Evolutionary conservation across 2,888 invertebrate genomes (phyloP).

Genomic region (Scaptomyza cyrtandrae): DNA sequence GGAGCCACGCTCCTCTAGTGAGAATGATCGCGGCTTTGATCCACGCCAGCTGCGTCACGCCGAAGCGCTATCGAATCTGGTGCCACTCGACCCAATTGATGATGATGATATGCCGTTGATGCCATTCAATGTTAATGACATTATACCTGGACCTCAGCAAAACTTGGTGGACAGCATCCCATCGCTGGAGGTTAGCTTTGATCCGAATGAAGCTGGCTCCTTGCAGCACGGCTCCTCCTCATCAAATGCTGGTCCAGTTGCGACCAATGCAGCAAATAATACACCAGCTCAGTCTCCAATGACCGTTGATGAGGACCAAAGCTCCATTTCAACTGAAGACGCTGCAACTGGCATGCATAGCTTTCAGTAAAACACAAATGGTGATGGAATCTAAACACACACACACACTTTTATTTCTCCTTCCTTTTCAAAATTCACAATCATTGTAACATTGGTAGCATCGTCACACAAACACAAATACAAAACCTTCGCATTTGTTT

Average conservation of each 20-base stretch:
- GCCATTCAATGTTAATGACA: too few relatives aligned
- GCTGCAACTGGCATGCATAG: too few relatives aligned
- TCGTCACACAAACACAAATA: not conserved
- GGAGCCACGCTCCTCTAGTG: slow-evolving; percentile 29
- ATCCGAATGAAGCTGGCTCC: not conserved
- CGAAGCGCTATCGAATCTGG: not conserved
- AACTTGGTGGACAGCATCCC: not conserved
- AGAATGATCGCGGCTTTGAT: not conserved
- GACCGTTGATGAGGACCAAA: not conserved
- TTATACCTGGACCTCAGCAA: not conserved
- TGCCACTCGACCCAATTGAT: too few relatives aligned
- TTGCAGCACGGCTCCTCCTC: not conserved
- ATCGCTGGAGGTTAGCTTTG: not conserved
- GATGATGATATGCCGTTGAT: too few relatives aligned
- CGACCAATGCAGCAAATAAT: not conserved
- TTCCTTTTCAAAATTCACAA: not conserved
- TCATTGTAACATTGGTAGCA: not conserved
- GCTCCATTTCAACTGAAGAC: not conserved
- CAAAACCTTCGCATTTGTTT: not conserved
- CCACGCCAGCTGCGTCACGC: not conserved
- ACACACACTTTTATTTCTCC: too few relatives aligned
- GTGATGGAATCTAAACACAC: too few relatives aligned
- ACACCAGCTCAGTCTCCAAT: not conserved
- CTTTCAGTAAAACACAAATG: too few relatives aligned
- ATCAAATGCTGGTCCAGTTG: not conserved